phyloP scores from a whole-genome alignment of 2,888 invertebrate species.

The Petrolisthes manimaculis region DNA sequence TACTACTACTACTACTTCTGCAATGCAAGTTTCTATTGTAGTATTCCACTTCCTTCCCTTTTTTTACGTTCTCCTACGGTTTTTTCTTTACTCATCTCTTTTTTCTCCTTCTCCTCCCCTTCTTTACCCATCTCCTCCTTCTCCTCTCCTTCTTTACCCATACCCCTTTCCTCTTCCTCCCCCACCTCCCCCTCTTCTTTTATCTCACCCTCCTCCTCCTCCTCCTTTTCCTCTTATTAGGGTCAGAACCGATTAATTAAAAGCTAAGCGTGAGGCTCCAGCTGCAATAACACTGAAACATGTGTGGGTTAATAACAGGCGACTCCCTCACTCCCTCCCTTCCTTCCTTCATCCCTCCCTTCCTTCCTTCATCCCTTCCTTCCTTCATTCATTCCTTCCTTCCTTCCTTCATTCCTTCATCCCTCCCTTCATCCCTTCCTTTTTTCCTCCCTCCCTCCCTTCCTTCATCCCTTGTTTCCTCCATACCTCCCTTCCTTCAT shows the following conservation, averaged over 20 bases:
- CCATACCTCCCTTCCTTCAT: no score
- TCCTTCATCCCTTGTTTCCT: no score
- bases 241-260: slow-evolving; percentile 51
- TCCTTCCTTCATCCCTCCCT: background rate
- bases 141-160: slow-evolving; percentile 31
- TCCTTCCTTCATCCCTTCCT: background rate
- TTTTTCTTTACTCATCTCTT: no score
- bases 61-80: no score
- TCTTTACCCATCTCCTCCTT: slow-evolving; percentile 32
- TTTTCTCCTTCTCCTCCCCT: background rate
- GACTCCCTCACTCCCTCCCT: background rate
- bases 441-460: no score
- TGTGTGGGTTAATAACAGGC: slow-evolving; percentile 27
- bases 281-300: slow-evolving; percentile 52
- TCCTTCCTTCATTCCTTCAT: background rate
- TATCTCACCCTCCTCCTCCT: background rate
- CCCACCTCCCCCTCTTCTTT: background rate
- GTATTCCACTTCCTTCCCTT: no score
- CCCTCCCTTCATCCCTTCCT: background rate
- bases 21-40: no score
- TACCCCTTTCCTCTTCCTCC: slow-evolving; percentile 13
- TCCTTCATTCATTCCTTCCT: background rate
- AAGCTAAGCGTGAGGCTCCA: slow-evolving; percentile 42
- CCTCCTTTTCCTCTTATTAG: slow-evolving; percentile 21
- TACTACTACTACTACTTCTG: no score